Evolutionary conservation across 2,797 vertebrate genomes (phyloP), one percentile per base, ranked within the genome.

Genomic region (Dryobates pubescens): DNA sequence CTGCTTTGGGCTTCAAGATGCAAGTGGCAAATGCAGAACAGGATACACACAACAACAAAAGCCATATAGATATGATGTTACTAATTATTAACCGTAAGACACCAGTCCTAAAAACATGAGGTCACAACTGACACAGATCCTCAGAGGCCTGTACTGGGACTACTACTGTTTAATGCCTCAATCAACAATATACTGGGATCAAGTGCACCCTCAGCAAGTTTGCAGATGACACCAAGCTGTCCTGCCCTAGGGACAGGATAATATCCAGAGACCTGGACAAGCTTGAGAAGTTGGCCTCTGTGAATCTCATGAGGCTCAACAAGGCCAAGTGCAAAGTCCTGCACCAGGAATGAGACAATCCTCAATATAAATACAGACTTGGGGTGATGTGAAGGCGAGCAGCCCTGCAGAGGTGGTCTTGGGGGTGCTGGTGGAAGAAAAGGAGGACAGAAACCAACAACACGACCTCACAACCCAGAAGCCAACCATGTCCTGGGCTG

Each of bases 391-490:
- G 22, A 51, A 51, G 13, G 23, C 4, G 49, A 51, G 49, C 49
- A 51, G 49, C 49, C 23, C 22, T 51, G 23, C 49, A 51, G 49
- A 51, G 47, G 10, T 24, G 23, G 49, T 13, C 23, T 24, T 51
- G 49, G 23, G 22, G 22, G 23, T 24, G 23, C 49, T 51, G 49
- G 49, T 24, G 47, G 47, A 23, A 12, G 22, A 49, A 49, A 24
- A 49, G 47, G 9, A 23, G 6, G 22, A 51, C 49, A 51, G 49
- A 23, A 51, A 13, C 12, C 49, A 51, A 51, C 23, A 51, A 51
- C 23, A 1, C 4, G 61, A 7, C 4, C 32, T 16, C 1, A 0
- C 17, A 78, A 72, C 23, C 45, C 67, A 51, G 30, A 30, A 51
- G 26, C 34, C 51, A 27, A 36, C 24, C 0, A 0, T 5, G 7